Percentiles rank a stretch among this genome's conserved stretches.
These are phyloP conservation scores for Eretmochelys imbricata DNA, from an alignment of 2,113 vertebrate species.

Conservation along the genomic window DNA sequence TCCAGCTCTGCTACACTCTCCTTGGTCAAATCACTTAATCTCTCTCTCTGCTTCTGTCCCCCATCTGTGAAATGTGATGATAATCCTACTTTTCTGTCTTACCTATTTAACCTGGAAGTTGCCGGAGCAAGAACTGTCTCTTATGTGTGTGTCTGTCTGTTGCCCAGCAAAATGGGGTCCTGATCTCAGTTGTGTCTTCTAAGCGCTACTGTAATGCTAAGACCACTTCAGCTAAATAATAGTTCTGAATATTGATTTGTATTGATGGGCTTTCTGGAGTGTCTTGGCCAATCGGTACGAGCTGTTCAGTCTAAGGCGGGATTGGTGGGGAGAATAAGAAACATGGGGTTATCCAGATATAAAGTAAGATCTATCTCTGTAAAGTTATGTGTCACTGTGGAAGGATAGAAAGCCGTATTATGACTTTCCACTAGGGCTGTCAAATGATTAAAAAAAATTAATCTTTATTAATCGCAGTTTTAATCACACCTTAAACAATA, in stretches of 20 bases:
- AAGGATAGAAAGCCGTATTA: conserved; percentile 48
- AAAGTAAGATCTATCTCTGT: conserved; percentile 42
- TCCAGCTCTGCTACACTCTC: neutral
- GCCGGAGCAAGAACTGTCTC: neutral
- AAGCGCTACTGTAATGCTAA: neutral
- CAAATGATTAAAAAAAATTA: too few species aligned
- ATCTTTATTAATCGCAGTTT: too few species aligned
- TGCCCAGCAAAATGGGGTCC: neutral
- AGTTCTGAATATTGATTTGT: neutral
- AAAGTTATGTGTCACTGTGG: conserved; percentile 53
- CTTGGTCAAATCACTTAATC: neutral
- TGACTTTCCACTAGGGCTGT: neutral
- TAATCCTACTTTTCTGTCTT: neutral
- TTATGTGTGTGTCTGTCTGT: neutral
- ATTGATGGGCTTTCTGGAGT: neutral
- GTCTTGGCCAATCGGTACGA: neutral
- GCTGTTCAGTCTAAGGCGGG: neutral
- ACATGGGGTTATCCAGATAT: neutral
- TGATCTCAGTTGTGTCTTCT: neutral
- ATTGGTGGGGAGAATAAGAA: neutral
- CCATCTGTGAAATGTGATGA: neutral
- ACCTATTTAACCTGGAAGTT: neutral
- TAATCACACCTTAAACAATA: too few species aligned
- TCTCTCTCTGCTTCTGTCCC: neutral
- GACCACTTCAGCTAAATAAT: neutral